Conservation (phyloP, 2,113 vertebrate genomes). For the Ibidorhyncha struthersii region DNA sequence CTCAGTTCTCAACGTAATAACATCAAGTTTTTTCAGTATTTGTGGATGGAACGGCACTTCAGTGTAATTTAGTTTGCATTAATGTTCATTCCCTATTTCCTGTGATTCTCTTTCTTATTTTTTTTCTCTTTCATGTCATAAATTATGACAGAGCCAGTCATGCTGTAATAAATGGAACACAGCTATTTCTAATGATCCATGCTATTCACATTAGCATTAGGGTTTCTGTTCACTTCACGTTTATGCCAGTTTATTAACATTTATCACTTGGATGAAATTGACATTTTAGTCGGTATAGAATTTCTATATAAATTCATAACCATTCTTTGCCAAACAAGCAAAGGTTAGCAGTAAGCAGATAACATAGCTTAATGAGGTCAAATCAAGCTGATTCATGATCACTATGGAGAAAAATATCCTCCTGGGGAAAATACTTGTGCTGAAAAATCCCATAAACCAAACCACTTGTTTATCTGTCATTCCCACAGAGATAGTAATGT, state of each 20-base stretch:
- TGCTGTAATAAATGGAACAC: not conserved
- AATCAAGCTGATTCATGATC: constrained; percentile 80
- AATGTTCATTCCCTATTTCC: not conserved
- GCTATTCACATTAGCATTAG: not conserved
- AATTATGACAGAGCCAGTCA: not conserved
- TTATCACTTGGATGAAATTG: constrained; percentile 42
- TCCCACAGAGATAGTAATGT: constrained; percentile 98
- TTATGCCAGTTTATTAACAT: constrained; percentile 65
- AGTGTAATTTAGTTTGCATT: constrained; percentile 18
- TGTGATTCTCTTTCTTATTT: not conserved
- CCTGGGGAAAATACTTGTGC: constrained; percentile 81
- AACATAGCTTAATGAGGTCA: constrained; percentile 77
- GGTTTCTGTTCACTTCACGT: not conserved
- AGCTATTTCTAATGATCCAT: not conserved
- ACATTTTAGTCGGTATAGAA: constrained; percentile 42
- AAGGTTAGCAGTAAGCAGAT: constrained; percentile 75
- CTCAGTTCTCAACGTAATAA: not conserved
- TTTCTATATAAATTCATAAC: constrained; percentile 55
- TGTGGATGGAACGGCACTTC: not conserved
- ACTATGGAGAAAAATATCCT: constrained; percentile 75
- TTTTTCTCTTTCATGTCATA: not conserved
- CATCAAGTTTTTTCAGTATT: not conserved
- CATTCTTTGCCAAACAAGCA: constrained; percentile 52
- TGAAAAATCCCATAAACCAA: constrained; percentile 87
- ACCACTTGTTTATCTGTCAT: constrained; percentile 98